Base-by-base conservation (phyloP, 2,113 vertebrate species). In the Manacus vitellinus region DNA sequence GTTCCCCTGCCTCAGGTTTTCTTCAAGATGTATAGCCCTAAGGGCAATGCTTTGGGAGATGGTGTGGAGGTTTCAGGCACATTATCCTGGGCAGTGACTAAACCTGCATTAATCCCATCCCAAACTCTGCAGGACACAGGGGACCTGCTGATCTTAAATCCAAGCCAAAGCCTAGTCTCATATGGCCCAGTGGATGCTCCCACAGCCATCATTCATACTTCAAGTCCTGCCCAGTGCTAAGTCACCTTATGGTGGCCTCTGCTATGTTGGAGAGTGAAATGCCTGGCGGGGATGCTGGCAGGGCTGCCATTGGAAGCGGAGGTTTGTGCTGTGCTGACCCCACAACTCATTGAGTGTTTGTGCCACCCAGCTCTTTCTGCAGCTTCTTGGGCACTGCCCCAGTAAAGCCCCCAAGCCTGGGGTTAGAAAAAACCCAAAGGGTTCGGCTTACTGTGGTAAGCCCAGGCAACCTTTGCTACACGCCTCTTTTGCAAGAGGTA, bases 271-370 rank as follows among this genome's bases (percentile, higher is more conserved):
- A 58, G 31, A 58, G 47, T 14, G 23, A 67, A 51, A 58, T 27
- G 43, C 6, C 12, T 0, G 0, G 4, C 3, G 0, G 35, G n/a
- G 25, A 28, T 14, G 59, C 31, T 5, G 5, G 19, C 46, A 39
- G 59, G 35, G 67, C 35, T 30, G 8, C 11, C 0, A 4, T 37
- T 35, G 35, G 59, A 73, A 24, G 39, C 0, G 1, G 39, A 66
- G 30, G 4, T 47, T 39, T 0, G 4, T 70, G 52, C 24, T 47
- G 22, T 66, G 52, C 41, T 77, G 54, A 10, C 43, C 24, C 20
- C 3, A 3, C 28, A 30, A 20, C 21, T 47, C 20, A n/a, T 23
- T 25, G 17, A 2, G 1, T 68, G 61, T 55, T 23, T 15, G 16
- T 74, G 55, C 37, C 49, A 55, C 33, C 16, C 4, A 6, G 4